A percentile compares a stretch with the other conserved stretches of the same genome.
These are phyloP conservation scores for Pyrgus malvae DNA, from an alignment of 2,888 invertebrate species.

Conservation along the genomic window DNA sequence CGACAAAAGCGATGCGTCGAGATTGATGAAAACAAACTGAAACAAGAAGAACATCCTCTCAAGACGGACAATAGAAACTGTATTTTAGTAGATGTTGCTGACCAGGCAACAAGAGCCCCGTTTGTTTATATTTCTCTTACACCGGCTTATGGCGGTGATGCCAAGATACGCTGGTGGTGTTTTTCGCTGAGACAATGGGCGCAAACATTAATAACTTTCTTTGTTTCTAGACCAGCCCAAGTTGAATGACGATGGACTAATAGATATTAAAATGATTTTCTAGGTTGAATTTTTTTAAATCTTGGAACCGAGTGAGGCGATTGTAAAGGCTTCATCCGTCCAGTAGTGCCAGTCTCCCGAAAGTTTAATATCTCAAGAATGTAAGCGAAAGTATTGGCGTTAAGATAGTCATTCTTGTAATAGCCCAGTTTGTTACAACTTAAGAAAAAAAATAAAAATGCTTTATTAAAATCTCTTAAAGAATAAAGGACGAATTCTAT, in stretches of 20 bases:
- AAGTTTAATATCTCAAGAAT: constrained; percentile 20
- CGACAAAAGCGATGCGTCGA: constrained; percentile 37
- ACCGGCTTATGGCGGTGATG: constrained; percentile 32
- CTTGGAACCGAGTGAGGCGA: constrained; percentile 50
- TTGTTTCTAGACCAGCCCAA: constrained; percentile 55
- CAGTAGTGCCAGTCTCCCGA: constrained; percentile 8
- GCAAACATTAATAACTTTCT: constrained; percentile 78
- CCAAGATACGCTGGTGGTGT: constrained; percentile 49
- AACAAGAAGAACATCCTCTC: constrained; percentile 48
- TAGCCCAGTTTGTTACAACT: too few relatives aligned
- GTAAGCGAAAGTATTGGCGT: neutral
- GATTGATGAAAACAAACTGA: constrained; percentile 42
- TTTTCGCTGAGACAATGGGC: constrained; percentile 68
- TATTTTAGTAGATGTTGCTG: constrained; percentile 60
- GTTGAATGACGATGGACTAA: constrained; percentile 40
- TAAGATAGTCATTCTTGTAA: constrained; percentile 16
- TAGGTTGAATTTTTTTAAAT: constrained; percentile 30
- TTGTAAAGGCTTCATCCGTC: constrained; percentile 31
- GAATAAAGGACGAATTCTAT: too few relatives aligned
- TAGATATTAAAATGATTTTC: constrained; percentile 42
- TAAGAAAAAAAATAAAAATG: too few relatives aligned
- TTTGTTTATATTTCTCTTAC: constrained; percentile 36
- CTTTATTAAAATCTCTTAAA: too few relatives aligned
- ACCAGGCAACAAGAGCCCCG: constrained; percentile 48
- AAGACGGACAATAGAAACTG: constrained; percentile 62